These are phyloP conservation scores for Adelosebastes latens DNA, from an alignment of 2,797 vertebrate species.

Conservation along the genomic window DNA sequence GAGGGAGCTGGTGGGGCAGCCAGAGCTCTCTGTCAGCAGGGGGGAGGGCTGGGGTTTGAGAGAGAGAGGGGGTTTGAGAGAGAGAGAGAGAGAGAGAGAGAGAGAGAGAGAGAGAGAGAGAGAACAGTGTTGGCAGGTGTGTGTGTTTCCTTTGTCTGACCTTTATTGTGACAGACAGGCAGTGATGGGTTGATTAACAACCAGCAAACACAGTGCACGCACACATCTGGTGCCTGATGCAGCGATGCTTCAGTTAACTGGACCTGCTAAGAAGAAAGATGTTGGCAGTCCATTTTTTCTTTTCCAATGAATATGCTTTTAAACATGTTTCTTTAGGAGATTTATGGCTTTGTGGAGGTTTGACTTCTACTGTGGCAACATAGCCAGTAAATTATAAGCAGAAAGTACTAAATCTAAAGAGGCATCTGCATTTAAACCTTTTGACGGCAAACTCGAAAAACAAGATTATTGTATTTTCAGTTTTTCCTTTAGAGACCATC, in stretches of 20 bases:
- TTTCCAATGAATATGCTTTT: background rate
- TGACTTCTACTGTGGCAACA: background rate
- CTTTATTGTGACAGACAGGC: conserved; percentile 50
- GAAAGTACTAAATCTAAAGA: background rate
- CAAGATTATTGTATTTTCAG: background rate
- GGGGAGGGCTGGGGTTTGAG: no score
- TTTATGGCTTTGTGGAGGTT: background rate
- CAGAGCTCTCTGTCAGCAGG: conserved; percentile 19
- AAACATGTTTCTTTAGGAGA: background rate
- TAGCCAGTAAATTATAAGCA: background rate
- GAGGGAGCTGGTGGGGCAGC: conserved; percentile 17
- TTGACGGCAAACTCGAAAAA: background rate
- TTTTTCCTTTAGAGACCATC: background rate
- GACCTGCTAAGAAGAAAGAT: background rate
- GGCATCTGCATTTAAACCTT: background rate
- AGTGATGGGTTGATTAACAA: conserved; percentile 39
- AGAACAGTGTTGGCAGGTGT: conserved; percentile 3
- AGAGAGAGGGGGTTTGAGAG: background rate
- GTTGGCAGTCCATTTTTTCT: background rate
- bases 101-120: conserved; percentile 7
- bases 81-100: background rate
- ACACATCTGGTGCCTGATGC: conserved; percentile 32
- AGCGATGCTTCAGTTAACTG: background rate
- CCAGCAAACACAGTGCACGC: conserved; percentile 2
- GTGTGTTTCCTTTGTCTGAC: conserved; percentile 46